phyloP scores from a whole-genome alignment of 2,888 invertebrate genomes.

The Diarsia rubi region DNA sequence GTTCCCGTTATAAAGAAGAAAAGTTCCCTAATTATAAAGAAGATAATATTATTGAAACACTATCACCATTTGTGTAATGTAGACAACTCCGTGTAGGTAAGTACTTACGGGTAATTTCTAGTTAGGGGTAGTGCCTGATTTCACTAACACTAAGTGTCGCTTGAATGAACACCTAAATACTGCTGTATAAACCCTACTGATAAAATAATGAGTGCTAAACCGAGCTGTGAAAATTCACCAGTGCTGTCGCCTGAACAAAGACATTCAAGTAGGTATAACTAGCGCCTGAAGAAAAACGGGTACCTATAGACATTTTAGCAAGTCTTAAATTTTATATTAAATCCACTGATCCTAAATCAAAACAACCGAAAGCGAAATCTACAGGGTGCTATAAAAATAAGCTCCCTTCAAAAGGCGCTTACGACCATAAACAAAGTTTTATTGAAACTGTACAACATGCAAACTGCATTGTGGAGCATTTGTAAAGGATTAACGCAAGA shows the following conservation, averaged over 20 bases:
- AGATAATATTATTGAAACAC: background rate
- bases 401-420: slow-evolving; percentile 12
- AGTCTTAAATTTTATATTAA: background rate
- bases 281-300: background rate
- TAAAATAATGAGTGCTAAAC: background rate
- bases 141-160: background rate
- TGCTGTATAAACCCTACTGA: background rate
- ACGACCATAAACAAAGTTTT: slow-evolving; percentile 34
- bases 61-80: background rate
- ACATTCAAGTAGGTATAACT: too few species aligned
- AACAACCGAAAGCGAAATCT: slow-evolving; percentile 29
- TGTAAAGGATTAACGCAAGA: slow-evolving; percentile 72
- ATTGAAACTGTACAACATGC: slow-evolving; percentile 72
- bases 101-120: background rate
- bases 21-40: too few species aligned
- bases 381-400: slow-evolving; percentile 9
- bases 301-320: background rate
- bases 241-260: background rate
- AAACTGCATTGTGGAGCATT: slow-evolving; percentile 71
- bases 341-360: slow-evolving; percentile 4
- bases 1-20: too few species aligned
- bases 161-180: background rate
- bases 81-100: too few species aligned
- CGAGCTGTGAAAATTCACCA: background rate
- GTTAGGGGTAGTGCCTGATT: background rate